Conservation (phyloP, 2,113 vertebrate genomes). For the Oxyura jamaicensis region DNA sequence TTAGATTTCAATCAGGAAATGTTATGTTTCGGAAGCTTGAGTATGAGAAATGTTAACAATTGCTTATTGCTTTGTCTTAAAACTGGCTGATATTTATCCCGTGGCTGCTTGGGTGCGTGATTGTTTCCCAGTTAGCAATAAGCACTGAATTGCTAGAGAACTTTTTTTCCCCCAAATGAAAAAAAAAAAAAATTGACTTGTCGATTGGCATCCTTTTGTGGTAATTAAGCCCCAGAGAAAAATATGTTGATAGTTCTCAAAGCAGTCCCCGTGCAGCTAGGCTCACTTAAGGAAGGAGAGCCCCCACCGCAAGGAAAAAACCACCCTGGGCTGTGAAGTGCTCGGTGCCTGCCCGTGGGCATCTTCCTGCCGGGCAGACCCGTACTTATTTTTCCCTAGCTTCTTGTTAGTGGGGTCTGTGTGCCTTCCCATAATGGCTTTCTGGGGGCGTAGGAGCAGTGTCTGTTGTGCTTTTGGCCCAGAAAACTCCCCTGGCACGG, state of each 20-base stretch:
- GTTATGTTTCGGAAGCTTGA: rapidly evolving
- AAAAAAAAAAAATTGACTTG: no score
- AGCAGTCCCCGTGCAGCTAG: background rate
- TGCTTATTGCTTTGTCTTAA: background rate
- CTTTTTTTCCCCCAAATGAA: no score
- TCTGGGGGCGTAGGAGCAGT: background rate
- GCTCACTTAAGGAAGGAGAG: constrained; percentile 10
- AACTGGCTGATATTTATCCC: background rate
- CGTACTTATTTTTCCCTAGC: background rate
- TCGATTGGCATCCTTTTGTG: background rate
- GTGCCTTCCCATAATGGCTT: background rate
- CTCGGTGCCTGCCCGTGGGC: background rate
- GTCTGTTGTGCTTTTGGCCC: background rate
- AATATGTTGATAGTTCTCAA: constrained; percentile 10
- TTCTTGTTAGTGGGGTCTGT: background rate
- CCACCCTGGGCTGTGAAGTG: background rate
- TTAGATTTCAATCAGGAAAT: background rate
- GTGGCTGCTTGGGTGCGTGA: background rate
- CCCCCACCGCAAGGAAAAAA: background rate
- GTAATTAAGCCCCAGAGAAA: constrained; percentile 55
- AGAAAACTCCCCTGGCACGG: background rate
- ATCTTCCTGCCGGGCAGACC: background rate
- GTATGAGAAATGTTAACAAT: background rate
- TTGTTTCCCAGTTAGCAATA: background rate
- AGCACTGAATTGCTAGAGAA: background rate